Base-by-base conservation (phyloP, 2,113 vertebrate genomes). In the Trichomycterus rosablanca region DNA sequence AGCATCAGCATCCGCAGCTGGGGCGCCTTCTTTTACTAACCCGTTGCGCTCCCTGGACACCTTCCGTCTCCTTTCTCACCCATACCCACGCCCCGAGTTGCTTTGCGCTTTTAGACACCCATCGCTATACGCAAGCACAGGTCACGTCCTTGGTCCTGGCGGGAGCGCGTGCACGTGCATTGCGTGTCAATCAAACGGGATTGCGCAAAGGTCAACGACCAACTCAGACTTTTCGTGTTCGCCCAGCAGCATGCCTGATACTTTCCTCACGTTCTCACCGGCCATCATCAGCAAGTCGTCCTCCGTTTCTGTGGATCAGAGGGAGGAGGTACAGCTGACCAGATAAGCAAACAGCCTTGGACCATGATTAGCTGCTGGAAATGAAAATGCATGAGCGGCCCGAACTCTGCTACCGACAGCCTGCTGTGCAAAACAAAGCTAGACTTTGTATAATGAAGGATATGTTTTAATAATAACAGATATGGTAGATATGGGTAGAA, bases 101-200 rank as follows among this genome's bases (percentile, higher is more conserved):
- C 89, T 99, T 58, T 99, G 96, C 86, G 92, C 95, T 40, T 97
- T 98, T 82, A 89, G 95, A 48, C 93, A 95, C 50, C 96, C 95
- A 0, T 92, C 94, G 19, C 85, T 98, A 19, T 97, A 97, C 72
- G 84, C 92, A 1, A 84, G 86, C 15, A 86, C 94, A 0, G 70
- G 84, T n/a, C 95, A 98, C 76, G 93, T 92, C 82, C 90, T 97
- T 52, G 86, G 90, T 49, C 78, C 92, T 1, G 89, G 90, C 1
- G 89, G 93, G 32, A 89, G 68, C 59, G 90, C 93, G 11, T 98
- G 96, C 78, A 90, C 94, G 50, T 99, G 96, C 71, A 77, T 98
- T 53, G 92, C 93, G 58, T 99, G 96, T 75, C 89, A 91, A 34
- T 77, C 91, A 73, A 92, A 89, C 19, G 90, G 82, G 22, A 84